Evolutionary conservation across 2,113 vertebrate species (phyloP).

Genomic region (Prunella fulvescens): DNA sequence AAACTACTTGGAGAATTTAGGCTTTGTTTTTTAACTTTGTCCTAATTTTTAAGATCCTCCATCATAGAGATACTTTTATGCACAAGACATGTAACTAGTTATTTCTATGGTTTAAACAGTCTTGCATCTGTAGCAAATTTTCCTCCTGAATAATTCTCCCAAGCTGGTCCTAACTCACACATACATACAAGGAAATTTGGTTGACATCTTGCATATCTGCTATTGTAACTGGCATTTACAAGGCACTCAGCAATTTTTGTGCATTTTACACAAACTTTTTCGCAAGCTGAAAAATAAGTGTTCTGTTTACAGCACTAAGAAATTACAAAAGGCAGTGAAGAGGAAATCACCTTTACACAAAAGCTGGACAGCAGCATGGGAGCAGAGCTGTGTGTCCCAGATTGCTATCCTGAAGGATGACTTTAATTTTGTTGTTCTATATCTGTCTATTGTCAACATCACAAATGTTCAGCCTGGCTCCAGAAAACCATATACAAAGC

Average conservation of each 20-base stretch:
- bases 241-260: background rate
- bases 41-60: background rate
- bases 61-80: background rate
- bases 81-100: background rate
- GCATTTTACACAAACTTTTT: background rate
- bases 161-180: background rate
- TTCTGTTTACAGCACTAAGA: background rate
- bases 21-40: background rate
- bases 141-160: background rate
- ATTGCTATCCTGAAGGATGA: background rate
- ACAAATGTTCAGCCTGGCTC: background rate
- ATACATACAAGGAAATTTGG: background rate
- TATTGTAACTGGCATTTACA: background rate
- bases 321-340: background rate
- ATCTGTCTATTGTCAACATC: background rate
- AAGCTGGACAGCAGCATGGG: background rate
- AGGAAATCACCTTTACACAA: background rate
- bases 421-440: background rate
- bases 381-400: background rate
- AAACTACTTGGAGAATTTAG: background rate
- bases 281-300: background rate
- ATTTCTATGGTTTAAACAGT: background rate
- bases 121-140: background rate
- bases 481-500: background rate
- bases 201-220: background rate